Percentiles rank a stretch among this genome's conserved stretches.
Evolutionary conservation across 2,888 invertebrate species (phyloP).

Genomic region (Eugnorisma glareosa): DNA sequence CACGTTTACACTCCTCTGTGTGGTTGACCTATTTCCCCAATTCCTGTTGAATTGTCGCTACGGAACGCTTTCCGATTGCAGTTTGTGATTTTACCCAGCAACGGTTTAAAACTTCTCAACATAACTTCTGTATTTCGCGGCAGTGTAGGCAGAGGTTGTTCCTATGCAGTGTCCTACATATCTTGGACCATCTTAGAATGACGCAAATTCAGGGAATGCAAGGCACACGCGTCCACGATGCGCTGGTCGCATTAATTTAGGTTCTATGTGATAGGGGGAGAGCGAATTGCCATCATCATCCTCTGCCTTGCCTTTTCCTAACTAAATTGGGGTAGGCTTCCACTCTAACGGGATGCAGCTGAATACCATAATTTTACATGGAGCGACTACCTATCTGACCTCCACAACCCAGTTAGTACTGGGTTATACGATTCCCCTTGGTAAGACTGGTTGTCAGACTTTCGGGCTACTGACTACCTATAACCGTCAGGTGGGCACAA

Average conservation of each 20-base stretch:
- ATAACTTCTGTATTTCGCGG: neutral
- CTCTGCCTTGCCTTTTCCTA: neutral
- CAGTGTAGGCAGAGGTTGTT: neutral
- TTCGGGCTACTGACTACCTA: neutral
- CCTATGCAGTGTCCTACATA: neutral
- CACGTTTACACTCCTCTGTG: slow-evolving; percentile 26
- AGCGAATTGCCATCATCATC: neutral
- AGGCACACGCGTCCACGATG: neutral
- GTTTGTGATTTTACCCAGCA: slow-evolving; percentile 6
- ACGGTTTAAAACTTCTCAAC: no score
- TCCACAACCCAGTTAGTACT: neutral
- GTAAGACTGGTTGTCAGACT: neutral
- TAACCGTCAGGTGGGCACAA: neutral
- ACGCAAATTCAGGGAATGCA: neutral
- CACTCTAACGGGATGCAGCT: neutral
- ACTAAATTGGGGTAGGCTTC: neutral
- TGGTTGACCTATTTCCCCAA: slow-evolving; percentile 72
- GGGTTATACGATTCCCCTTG: neutral
- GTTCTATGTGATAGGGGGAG: neutral
- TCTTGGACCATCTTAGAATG: neutral
- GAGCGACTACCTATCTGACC: neutral
- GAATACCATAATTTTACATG: neutral
- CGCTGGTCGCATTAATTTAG: neutral
- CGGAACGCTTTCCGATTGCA: slow-evolving; percentile 34
- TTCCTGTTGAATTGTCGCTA: slow-evolving; percentile 74